Conservation (phyloP, 2,797 vertebrate species). For the Sardinella longiceps region DNA sequence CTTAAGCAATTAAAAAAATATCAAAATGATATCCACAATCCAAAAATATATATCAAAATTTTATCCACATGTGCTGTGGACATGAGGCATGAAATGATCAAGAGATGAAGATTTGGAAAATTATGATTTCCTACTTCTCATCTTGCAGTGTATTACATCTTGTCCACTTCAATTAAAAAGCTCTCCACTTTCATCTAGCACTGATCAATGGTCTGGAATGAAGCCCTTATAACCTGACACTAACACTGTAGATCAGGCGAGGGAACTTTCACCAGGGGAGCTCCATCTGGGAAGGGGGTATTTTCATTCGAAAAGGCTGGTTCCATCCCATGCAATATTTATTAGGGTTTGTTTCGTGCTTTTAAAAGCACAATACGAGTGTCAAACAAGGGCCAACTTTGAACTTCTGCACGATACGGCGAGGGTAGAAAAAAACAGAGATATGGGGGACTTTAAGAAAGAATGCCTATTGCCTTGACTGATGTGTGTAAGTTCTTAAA, state of each 20-base stretch:
- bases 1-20: no score
- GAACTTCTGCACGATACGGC: neutral
- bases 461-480: neutral
- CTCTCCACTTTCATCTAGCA: neutral
- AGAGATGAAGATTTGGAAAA: neutral
- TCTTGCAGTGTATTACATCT: neutral
- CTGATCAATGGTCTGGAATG: neutral
- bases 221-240: neutral
- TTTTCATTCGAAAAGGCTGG: neutral
- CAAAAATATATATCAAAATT: no score
- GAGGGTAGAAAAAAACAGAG: neutral
- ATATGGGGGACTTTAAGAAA: neutral
- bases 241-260: neutral
- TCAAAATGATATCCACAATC: no score
- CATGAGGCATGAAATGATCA: neutral
- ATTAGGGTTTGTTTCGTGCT: neutral
- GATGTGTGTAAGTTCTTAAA: neutral
- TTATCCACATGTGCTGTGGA: neutral
- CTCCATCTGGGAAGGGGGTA: neutral
- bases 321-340: neutral
- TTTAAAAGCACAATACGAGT: neutral
- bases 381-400: neutral
- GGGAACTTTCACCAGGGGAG: neutral
- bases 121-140: neutral
- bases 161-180: neutral